phyloP scores from a whole-genome alignment of 2,888 invertebrate species.

The Iselma pallidipennis region DNA sequence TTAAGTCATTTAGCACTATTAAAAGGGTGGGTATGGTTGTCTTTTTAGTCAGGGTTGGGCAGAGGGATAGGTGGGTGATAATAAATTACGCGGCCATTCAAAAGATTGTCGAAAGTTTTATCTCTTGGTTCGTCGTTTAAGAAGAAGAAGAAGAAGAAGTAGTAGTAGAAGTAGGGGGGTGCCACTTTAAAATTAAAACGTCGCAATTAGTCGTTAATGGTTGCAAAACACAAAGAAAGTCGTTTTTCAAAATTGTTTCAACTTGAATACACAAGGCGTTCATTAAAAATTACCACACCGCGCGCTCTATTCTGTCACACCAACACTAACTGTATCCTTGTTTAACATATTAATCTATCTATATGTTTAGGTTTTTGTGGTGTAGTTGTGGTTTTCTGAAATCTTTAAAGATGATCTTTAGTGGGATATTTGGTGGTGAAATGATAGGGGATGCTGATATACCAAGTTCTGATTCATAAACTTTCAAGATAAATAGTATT shows the following conservation, averaged over 20 bases:
- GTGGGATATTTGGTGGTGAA: not conserved
- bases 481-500: not conserved
- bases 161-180: slow-evolving; percentile 4
- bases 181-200: slow-evolving; percentile 53
- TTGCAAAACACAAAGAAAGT: slow-evolving; percentile 54
- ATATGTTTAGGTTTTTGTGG: not conserved
- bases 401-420: not conserved
- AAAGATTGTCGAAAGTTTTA: slow-evolving; percentile 55
- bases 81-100: slow-evolving; percentile 48
- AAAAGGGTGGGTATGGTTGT: slow-evolving; percentile 21
- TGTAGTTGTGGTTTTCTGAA: not conserved
- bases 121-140: slow-evolving; percentile 28
- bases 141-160: not conserved
- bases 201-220: slow-evolving; percentile 57
- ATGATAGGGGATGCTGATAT: too few relatives aligned
- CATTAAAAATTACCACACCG: slow-evolving; percentile 43
- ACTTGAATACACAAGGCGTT: slow-evolving; percentile 50
- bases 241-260: slow-evolving; percentile 58
- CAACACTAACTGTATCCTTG: slow-evolving; percentile 4
- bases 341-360: not conserved
- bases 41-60: not conserved
- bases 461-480: not conserved
- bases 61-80: slow-evolving; percentile 21
- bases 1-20: not conserved
- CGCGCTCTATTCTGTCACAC: slow-evolving; percentile 7